phyloP scores from a whole-genome alignment of 2,888 invertebrate species.

The Leptogaster cylindrica region DNA sequence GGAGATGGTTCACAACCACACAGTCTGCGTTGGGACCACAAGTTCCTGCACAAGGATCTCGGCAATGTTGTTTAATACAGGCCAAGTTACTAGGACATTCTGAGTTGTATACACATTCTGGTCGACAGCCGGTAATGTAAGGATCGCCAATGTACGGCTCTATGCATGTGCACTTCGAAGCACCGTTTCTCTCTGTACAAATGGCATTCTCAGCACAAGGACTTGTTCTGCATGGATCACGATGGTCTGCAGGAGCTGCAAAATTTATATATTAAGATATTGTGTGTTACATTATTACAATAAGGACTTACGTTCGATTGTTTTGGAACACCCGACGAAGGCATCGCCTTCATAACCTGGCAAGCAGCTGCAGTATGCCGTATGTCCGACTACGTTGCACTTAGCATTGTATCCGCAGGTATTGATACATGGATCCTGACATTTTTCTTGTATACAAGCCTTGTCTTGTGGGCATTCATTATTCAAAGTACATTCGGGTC shows the following conservation, averaged over 20 bases:
- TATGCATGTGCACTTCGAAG: conserved; percentile 81
- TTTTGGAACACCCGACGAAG: conserved; percentile 76
- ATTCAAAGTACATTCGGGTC: conserved; percentile 83
- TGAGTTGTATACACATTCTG: conserved; percentile 82
- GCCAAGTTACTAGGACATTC: conserved; percentile 80
- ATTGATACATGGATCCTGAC: conserved; percentile 78
- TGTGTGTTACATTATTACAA: neutral
- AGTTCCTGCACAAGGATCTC: conserved; percentile 83
- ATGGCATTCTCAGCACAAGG: conserved; percentile 87
- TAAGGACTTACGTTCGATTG: conserved; percentile 61
- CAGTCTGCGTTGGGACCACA: conserved; percentile 87
- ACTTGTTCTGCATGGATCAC: conserved; percentile 76
- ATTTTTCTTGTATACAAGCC: conserved; percentile 83
- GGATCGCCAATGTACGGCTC: conserved; percentile 89
- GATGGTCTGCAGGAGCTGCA: conserved; percentile 51
- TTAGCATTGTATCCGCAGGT: conserved; percentile 81
- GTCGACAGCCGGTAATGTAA: conserved; percentile 82
- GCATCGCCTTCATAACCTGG: conserved; percentile 83
- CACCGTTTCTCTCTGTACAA: conserved; percentile 73
- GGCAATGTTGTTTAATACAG: conserved; percentile 83
- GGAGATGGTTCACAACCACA: conserved; percentile 80
- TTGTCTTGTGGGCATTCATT: conserved; percentile 80
- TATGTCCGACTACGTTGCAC: conserved; percentile 79
- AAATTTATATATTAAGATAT: too few species aligned
- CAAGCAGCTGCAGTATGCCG: conserved; percentile 80